Conservation (phyloP, 1,140 invertebrate genomes). For the Euwallacea fornicatus region DNA sequence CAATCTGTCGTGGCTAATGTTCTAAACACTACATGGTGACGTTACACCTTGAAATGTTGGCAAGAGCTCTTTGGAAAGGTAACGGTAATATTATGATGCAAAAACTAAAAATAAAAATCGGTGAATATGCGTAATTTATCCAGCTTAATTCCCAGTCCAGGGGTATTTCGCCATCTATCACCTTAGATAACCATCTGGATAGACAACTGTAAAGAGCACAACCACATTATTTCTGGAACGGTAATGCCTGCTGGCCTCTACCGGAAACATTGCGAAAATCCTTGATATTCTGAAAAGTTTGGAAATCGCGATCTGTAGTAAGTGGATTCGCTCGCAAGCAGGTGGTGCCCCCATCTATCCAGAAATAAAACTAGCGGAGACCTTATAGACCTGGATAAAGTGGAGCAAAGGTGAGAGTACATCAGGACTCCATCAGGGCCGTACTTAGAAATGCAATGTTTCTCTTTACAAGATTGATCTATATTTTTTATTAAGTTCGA, state of each 20-base stretch:
- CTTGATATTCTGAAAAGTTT: neutral
- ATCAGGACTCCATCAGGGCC: neutral
- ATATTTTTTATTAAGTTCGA: too few species aligned
- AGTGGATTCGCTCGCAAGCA: neutral
- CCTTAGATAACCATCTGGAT: too few species aligned
- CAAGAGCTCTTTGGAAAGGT: neutral
- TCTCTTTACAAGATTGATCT: too few species aligned
- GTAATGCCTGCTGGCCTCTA: neutral
- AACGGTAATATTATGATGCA: constrained; percentile 4
- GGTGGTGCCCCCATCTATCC: constrained; percentile 12
- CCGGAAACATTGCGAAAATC: constrained; percentile 6
- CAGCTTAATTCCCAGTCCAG: neutral
- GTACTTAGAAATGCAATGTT: neutral
- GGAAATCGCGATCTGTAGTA: neutral
- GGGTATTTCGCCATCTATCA: too few species aligned
- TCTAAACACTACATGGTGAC: neutral
- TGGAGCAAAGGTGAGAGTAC: neutral
- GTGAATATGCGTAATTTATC: neutral
- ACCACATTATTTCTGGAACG: too few species aligned
- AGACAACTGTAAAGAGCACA: too few species aligned
- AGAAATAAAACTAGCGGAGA: neutral
- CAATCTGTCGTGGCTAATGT: too few species aligned
- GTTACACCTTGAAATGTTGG: neutral
- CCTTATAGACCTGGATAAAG: neutral
- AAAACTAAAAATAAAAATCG: neutral